Base-by-base conservation (phyloP, 2,888 invertebrate genomes). In the Synanthedon tipuliformis region DNA sequence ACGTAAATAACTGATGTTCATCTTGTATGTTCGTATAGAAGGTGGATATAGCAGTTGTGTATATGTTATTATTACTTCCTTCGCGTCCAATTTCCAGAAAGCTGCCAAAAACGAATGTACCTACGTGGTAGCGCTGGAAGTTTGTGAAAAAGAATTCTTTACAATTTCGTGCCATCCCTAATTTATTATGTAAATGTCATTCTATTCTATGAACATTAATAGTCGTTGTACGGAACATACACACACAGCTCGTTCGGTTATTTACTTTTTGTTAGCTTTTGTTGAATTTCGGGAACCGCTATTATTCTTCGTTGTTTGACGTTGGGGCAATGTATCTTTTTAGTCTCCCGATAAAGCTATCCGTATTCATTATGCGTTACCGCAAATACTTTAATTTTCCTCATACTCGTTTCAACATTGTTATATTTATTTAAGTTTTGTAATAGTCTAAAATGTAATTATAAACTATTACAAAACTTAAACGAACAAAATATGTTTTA, bases 1-100 rank as follows among this genome's bases (percentile, higher is more conserved):
- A 62, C 61, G 60, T 54, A 54, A 56, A 53, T 54, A 60, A 55
- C 54, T 50, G 53, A 52, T 54, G 52, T 54, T 40, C 15, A n/a
- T 69, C 60, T 66, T 61, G 60, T 61, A 63, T 65, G 69, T 69
- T 65, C 63, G 58, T 27, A 27, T 57, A 55, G 59, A 13, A 62
- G 58, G 61, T 55, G 56, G 58, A 59, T 57, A 62, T 41, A 53
- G 51, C 51, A 59, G 58, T 57, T 57, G 55, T 58, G 53, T 65
- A 57, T 61, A 63, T 61, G 57, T 57, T 57, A 51, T 53, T 52
- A 56, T 63, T 58, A 59, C 63, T 61, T 63, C 61, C 61, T 52
- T 59, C 57, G 54, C 65, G 68, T 68, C 34, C 34, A 34, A 10
- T 34, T 66, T 62, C 58, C 59, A 65, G 61, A 69, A 66, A 65